Conservation (phyloP, 2,113 vertebrate genomes). For the human region GRCh38 chr13:42815001-42815500, state of each 20-base stretch:
- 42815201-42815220: slow-evolving; percentile 76
- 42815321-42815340: slow-evolving; percentile 65
- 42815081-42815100: slow-evolving; percentile 82
- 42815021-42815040: slow-evolving; percentile 72
- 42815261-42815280: slow-evolving; percentile 67
- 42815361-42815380: slow-evolving; percentile 56
- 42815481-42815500: slow-evolving; percentile 48
- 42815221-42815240: slow-evolving; percentile 61
- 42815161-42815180: slow-evolving; percentile 78
- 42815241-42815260: slow-evolving; percentile 76
- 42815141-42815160: slow-evolving; percentile 79
- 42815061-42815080: slow-evolving; percentile 80
- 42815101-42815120: slow-evolving; percentile 80
- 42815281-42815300: slow-evolving; percentile 7
- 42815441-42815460: slow-evolving; percentile 67
- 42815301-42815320: slow-evolving; percentile 35
- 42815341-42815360: slow-evolving; percentile 68
- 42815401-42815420: slow-evolving; percentile 64
- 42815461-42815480: slow-evolving; percentile 28
- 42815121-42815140: slow-evolving; percentile 80
- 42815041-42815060: slow-evolving; percentile 82
- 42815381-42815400: slow-evolving; percentile 74
- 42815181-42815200: slow-evolving; percentile 80
- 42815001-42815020: slow-evolving; percentile 64
- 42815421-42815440: slow-evolving; percentile 61